Conservation (phyloP, 2,888 invertebrate species). For the Aphidius colemani region DNA sequence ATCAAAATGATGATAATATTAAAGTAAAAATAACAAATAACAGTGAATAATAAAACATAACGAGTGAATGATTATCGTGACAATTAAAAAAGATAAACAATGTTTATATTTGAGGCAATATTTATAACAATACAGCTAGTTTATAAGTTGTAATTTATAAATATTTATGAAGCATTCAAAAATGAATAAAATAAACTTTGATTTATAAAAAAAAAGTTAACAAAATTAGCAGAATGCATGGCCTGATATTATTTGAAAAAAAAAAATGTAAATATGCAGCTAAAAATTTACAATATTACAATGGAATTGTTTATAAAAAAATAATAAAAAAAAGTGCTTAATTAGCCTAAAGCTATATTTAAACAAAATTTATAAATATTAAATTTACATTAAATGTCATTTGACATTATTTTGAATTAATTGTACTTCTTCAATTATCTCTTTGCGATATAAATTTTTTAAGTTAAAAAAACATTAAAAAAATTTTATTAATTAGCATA, state of each 20-base stretch:
- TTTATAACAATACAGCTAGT: conserved; percentile 57
- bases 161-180: conserved; percentile 19
- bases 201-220: conserved; percentile 20
- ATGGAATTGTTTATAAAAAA: conserved; percentile 25
- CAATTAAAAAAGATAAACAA: conserved; percentile 39
- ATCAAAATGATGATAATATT: conserved; percentile 12
- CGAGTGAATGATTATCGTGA: conserved; percentile 39
- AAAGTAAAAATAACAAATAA: conserved; percentile 18
- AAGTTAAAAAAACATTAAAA: no score
- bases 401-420: no score
- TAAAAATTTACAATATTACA: conserved; percentile 17
- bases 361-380: background rate
- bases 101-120: conserved; percentile 59
- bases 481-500: no score
- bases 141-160: conserved; percentile 47
- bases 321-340: conserved; percentile 21
- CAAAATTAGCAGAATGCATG: conserved; percentile 12
- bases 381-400: no score
- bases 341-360: conserved; percentile 24
- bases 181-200: conserved; percentile 21
- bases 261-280: conserved; percentile 23
- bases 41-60: conserved; percentile 35
- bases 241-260: conserved; percentile 19
- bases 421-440: background rate
- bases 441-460: background rate